These are phyloP conservation scores for Chionis minor DNA, from an alignment of 2,113 vertebrate species.

Conservation along the genomic window DNA sequence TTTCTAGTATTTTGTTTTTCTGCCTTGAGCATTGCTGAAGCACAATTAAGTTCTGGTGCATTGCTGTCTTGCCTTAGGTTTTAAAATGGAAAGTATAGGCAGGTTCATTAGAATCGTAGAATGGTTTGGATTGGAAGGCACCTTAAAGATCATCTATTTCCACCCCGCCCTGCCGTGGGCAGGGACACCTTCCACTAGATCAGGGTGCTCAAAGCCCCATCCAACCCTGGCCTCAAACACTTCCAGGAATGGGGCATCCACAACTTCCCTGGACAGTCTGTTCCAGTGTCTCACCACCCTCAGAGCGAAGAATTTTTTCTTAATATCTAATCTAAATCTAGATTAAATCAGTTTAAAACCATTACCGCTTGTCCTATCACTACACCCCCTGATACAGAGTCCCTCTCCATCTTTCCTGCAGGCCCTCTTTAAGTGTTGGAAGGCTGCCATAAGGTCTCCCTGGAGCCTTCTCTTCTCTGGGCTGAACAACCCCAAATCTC, in stretches of 20 bases:
- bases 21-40: background rate
- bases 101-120: background rate
- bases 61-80: background rate
- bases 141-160: background rate
- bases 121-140: background rate
- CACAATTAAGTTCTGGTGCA: background rate
- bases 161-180: accelerated
- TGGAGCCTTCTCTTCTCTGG: background rate
- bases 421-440: no score
- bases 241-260: background rate
- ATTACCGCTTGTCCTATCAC: background rate
- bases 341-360: background rate
- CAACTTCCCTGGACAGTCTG: background rate
- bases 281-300: background rate
- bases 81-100: background rate
- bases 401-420: background rate
- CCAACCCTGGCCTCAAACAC: background rate
- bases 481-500: background rate
- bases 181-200: accelerated
- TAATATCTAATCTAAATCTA: background rate
- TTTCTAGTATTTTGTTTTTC: background rate
- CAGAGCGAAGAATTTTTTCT: background rate
- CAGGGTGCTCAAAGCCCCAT: background rate
- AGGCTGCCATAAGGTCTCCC: background rate
- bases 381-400: background rate